Percentiles rank a stretch among this genome's conserved stretches.
phyloP scores from a whole-genome alignment of 2,888 invertebrate genomes.

The Cyclophora albipunctata region DNA sequence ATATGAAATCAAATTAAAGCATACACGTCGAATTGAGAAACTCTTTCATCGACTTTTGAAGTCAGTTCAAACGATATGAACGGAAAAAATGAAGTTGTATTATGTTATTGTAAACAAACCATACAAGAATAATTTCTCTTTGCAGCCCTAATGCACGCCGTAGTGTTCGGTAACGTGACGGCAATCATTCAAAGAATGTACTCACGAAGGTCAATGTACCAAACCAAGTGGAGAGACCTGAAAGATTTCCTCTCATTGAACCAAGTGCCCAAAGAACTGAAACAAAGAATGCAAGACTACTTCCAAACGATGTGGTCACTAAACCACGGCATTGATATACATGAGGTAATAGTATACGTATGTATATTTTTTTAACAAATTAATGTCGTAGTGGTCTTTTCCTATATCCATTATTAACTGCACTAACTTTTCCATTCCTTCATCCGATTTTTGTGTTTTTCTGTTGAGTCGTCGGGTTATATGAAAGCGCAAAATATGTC shows the following conservation, averaged over 20 bases:
- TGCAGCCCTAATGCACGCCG: constrained; percentile 96
- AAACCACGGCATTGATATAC: constrained; percentile 97
- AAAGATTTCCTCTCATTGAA: constrained; percentile 96
- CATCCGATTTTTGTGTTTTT: too few relatives aligned
- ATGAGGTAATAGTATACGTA: constrained; percentile 80
- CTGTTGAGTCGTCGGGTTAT: too few relatives aligned
- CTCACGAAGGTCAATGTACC: constrained; percentile 92
- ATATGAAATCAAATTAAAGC: too few relatives aligned
- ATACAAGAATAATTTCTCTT: constrained; percentile 3
- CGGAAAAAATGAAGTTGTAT: too few relatives aligned
- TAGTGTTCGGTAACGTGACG: constrained; percentile 97
- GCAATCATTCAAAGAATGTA: constrained; percentile 98
- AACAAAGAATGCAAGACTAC: constrained; percentile 97
- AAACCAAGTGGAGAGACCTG: constrained; percentile 94
- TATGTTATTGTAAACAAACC: too few relatives aligned
- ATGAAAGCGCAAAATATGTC: too few relatives aligned
- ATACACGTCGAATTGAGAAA: too few relatives aligned
- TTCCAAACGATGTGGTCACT: constrained; percentile 99
- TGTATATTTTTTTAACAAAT: neutral
- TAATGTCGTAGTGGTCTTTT: too few relatives aligned
- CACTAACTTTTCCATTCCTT: too few relatives aligned
- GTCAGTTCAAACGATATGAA: too few relatives aligned
- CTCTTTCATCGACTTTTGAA: too few relatives aligned
- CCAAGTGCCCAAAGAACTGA: constrained; percentile 95
- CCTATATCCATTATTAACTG: too few relatives aligned